These are phyloP conservation scores for Tapirus indicus DNA, from an alignment of 2,797 vertebrate genomes.

Conservation along the genomic window DNA sequence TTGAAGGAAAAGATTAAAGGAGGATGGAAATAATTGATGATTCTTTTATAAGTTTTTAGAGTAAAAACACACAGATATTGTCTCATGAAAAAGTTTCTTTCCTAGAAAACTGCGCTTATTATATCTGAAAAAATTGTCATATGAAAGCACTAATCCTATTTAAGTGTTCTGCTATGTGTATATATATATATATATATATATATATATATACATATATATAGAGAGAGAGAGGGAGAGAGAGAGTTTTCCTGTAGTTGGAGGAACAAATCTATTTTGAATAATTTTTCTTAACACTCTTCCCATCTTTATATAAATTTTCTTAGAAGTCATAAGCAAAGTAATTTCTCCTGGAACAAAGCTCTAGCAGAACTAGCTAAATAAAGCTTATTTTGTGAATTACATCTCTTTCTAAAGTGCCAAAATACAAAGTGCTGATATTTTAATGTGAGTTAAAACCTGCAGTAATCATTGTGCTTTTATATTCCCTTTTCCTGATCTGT, in stretches of 20 bases:
- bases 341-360: slow-evolving; percentile 49
- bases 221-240: too few species aligned
- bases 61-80: background rate
- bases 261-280: background rate
- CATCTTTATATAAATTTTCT: background rate
- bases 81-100: slow-evolving; percentile 54
- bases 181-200: background rate
- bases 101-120: slow-evolving; percentile 15
- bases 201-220: background rate
- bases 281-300: background rate
- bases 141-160: background rate
- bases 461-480: slow-evolving; percentile 6
- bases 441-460: slow-evolving; percentile 26
- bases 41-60: background rate
- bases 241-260: background rate
- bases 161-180: background rate
- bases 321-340: background rate
- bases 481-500: background rate
- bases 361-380: slow-evolving; percentile 11
- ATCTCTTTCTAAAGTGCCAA: slow-evolving; percentile 35
- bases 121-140: background rate
- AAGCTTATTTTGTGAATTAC: slow-evolving; percentile 42
- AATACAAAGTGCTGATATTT: slow-evolving; percentile 49
- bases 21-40: background rate
- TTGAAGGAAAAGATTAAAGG: slow-evolving; percentile 11